Evolutionary conservation across 2,113 vertebrate species (phyloP).

Genomic region (Leptodactylus fuscus): DNA sequence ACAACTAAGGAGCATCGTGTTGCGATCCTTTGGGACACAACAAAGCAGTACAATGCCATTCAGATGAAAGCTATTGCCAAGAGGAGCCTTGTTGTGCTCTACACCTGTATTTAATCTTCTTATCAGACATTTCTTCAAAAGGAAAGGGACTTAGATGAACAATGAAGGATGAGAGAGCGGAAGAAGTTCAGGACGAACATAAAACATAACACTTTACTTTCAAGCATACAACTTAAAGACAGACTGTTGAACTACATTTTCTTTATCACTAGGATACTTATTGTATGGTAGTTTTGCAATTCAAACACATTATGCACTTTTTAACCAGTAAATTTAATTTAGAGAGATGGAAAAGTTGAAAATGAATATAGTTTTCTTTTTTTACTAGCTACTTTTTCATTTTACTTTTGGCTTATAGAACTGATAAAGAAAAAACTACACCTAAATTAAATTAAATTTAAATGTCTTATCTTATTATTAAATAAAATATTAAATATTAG

Average conservation of each 20-base stretch:
- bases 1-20: not conserved
- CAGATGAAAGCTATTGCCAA: not conserved
- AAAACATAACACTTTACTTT: not conserved
- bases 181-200: not conserved
- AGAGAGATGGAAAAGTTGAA: too few species aligned
- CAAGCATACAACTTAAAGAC: not conserved
- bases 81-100: not conserved
- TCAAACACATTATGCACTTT: too few species aligned
- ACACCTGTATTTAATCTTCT: slow-evolving; percentile 8
- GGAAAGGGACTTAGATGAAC: not conserved
- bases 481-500: too few species aligned
- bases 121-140: not conserved
- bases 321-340: too few species aligned
- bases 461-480: too few species aligned
- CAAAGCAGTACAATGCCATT: not conserved
- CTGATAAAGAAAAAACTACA: too few species aligned
- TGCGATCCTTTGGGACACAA: not conserved
- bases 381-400: too few species aligned
- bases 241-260: not conserved
- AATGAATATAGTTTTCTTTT: too few species aligned
- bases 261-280: not conserved
- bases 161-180: not conserved
- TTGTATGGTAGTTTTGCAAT: not conserved
- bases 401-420: too few species aligned
- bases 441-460: too few species aligned